Base-by-base conservation (phyloP, 2,797 vertebrate species). In the Avahi laniger region DNA sequence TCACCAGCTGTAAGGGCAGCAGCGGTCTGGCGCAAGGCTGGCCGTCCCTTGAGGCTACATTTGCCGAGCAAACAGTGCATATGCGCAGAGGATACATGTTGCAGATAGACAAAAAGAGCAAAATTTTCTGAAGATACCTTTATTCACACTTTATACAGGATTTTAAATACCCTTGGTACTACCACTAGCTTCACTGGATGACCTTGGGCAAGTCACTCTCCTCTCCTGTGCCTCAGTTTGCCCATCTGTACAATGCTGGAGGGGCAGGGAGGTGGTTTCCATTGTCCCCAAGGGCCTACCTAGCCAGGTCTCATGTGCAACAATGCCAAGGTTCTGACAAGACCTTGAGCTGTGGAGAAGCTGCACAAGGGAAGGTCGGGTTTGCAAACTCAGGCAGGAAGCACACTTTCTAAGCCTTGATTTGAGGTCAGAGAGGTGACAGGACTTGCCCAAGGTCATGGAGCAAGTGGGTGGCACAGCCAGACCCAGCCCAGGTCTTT, bases 401-500 rank as follows among this genome's bases (percentile, higher is more conserved):
- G 33, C 63, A 52, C 5, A 87, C 28, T 95, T 86, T 91, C 89
- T 94, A 81, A 73, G 35, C 61, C 61, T 94, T 79, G 61, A 85
- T 65, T 93, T 87, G 59, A 94, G 12, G 65, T 89, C 79, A 92
- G 35, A 86, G 72, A 91, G 35, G 61, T 89, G n/a, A 90, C 94
- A 59, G 46, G 50, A 89, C 73, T 94, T 85, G 59, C 43, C 59
- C 59, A 91, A 95, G 52, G 75, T 89, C 83, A 89, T 93, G 67
- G 78, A 93, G 67, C 48, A 88, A 79, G 54, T 89, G 50, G 48
- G 52, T 79, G 50, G 69, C 22, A 79, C 59, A 92, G 79, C 22
- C n/a, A 67, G 43, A 65, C 17, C 46, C 61, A 85, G 67, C 59
- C 30, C 46, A 85, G 57, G 72, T 76, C 78, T 94, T 87, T 14